Evolutionary conservation across 1,140 invertebrate genomes (phyloP), one percentile per base, ranked within the genome.

Genomic region (Rhyzopertha dominica): DNA sequence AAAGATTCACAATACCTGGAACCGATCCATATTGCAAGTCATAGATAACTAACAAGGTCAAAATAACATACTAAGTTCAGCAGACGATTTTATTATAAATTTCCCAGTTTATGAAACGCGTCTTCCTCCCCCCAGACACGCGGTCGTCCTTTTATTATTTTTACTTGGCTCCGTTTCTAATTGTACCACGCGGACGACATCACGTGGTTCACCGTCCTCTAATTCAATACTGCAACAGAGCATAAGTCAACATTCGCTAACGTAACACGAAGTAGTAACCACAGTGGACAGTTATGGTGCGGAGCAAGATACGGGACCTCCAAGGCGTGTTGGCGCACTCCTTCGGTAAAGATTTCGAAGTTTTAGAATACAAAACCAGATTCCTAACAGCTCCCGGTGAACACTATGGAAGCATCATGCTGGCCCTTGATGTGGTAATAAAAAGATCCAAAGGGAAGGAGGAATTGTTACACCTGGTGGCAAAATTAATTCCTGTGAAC

Each of bases 401-500:
- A 50, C 61, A 65, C 43, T 65, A 65, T 34, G 63, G 65, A 19
- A 63, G 60, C 36, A 55, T 63, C 5, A 65, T 67, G 56, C 41
- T 63, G 10, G 53, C 56, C 7, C 7, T 64, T 8, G 53, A 63
- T 22, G 46, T 65, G n/a, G 54, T 36, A 31, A 49, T 61, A 7
- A 62, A 56, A 26, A 36, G 14, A 32, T 12, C 31, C 3, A 40
- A 49, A 29, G 26, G 28, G 3, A 53, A 59, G 12, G 38, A 60
- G 8, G 56, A 69, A 32, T 59, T 61, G 0, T 47, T 76, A 8
- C 59, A 74, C 37, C 34, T 79, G 0, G 76, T 80, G 8, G 73
- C 70, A 0, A 80, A 80, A 57, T 59, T 80, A 26, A 76, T 77
- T 1, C 70, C 78, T 0, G 74, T 68, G 3, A 79, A 75, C 17